Evolutionary conservation across 2,888 invertebrate genomes (phyloP).

Genomic region (Hedychridium roseum): DNA sequence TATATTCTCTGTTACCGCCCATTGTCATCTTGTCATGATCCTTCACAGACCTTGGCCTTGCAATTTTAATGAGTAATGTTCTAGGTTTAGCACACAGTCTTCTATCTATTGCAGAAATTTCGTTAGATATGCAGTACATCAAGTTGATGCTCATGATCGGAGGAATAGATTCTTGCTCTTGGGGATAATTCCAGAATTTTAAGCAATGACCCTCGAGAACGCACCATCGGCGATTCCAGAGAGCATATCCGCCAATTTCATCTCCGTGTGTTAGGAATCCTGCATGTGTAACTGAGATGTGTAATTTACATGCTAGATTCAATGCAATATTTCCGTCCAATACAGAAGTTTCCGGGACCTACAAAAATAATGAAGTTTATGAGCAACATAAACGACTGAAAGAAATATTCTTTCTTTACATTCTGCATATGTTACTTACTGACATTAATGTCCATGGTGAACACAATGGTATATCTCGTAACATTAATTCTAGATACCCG

Average conservation of each 20-base stretch:
- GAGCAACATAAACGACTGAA: background rate
- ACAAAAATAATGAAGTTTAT: slow-evolving; percentile 5
- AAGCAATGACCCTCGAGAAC: slow-evolving; percentile 63
- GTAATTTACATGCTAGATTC: slow-evolving; percentile 45
- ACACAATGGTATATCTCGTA: slow-evolving; percentile 45
- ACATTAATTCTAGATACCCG: slow-evolving; percentile 42
- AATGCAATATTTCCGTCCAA: slow-evolving; percentile 50
- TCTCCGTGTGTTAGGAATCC: slow-evolving; percentile 68
- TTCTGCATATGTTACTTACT: slow-evolving; percentile 25
- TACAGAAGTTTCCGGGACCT: slow-evolving; percentile 40
- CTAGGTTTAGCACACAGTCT: too few species aligned
- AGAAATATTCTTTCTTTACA: too few species aligned
- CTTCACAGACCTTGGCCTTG: too few species aligned
- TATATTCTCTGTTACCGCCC: too few species aligned
- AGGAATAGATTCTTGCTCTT: slow-evolving; percentile 57
- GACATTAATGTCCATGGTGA: slow-evolving; percentile 46
- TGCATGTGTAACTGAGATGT: slow-evolving; percentile 48
- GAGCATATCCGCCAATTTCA: slow-evolving; percentile 54
- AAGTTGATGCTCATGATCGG: too few species aligned
- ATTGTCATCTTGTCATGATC: too few species aligned
- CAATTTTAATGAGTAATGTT: too few species aligned
- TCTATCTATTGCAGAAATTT: too few species aligned
- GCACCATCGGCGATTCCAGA: slow-evolving; percentile 70
- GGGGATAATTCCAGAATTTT: slow-evolving; percentile 66
- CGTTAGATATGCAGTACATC: too few species aligned